Percentiles rank a stretch among this genome's conserved stretches.
phyloP scores from a whole-genome alignment of 2,113 vertebrate genomes.

The Lasiurus cinereus region DNA sequence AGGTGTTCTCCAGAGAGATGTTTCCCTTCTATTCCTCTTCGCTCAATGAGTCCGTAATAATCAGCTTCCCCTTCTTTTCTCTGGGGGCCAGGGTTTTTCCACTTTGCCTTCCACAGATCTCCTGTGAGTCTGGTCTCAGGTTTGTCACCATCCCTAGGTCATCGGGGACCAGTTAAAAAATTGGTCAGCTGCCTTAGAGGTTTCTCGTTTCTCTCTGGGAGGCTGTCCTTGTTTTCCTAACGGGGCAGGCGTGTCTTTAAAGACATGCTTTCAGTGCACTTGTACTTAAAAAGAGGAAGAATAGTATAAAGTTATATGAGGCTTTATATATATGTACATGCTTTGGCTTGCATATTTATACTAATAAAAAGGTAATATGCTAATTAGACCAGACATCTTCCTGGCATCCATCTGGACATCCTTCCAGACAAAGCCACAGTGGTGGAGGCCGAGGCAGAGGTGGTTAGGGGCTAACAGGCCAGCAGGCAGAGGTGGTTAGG shows the following conservation, averaged over 20 bases:
- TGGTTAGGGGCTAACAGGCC: too few species aligned
- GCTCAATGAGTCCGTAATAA: neutral
- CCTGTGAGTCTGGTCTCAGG: neutral
- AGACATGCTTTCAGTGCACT: neutral
- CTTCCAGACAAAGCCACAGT: too few species aligned
- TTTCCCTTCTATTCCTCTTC: neutral
- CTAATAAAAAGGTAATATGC: too few species aligned
- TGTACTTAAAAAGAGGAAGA: neutral
- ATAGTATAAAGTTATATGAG: neutral
- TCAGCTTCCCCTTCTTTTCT: neutral
- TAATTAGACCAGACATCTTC: too few species aligned
- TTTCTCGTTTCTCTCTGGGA: neutral
- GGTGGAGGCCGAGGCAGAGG: too few species aligned
- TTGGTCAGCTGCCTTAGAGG: neutral
- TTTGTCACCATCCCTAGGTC: neutral
- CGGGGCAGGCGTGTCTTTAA: neutral
- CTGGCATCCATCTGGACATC: too few species aligned
- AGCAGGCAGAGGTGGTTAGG: too few species aligned
- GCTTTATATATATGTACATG: neutral
- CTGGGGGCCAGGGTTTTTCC: neutral
- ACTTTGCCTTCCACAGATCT: neutral
- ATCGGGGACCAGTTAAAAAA: too few species aligned
- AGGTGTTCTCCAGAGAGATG: neutral
- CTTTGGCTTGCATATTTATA: neutral
- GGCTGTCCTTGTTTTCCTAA: neutral